Evolutionary conservation across 1,140 invertebrate species (phyloP).

Genomic region (Octopus sinensis): DNA sequence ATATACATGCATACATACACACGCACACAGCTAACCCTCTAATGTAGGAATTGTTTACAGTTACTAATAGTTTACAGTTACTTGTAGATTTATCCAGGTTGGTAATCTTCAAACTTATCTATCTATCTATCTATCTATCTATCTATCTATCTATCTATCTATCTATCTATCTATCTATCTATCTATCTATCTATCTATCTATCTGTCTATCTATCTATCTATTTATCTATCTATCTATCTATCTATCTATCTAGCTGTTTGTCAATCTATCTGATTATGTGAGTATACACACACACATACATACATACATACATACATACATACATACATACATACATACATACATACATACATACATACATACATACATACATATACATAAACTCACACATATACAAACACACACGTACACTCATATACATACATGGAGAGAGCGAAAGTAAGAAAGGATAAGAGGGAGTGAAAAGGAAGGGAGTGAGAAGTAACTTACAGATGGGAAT

Average conservation of each 20-base stretch:
- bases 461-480: too few species aligned
- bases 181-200: background rate
- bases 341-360: background rate
- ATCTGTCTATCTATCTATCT: background rate
- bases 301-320: background rate
- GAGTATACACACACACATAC: background rate
- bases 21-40: constrained; percentile 9
- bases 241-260: background rate
- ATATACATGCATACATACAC: constrained; percentile 21
- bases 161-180: background rate
- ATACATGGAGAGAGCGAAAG: background rate
- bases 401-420: background rate
- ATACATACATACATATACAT: background rate
- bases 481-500: too few species aligned
- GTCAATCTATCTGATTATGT: background rate
- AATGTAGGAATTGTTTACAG: too few species aligned
- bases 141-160: background rate
- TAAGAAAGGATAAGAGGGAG: too few species aligned
- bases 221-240: background rate
- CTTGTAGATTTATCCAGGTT: too few species aligned
- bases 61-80: too few species aligned
- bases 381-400: background rate
- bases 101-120: background rate
- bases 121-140: constrained; percentile 4
- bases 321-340: background rate